Evolutionary conservation across 2,888 invertebrate genomes (phyloP).

Genomic region (Nymphalis urticae): DNA sequence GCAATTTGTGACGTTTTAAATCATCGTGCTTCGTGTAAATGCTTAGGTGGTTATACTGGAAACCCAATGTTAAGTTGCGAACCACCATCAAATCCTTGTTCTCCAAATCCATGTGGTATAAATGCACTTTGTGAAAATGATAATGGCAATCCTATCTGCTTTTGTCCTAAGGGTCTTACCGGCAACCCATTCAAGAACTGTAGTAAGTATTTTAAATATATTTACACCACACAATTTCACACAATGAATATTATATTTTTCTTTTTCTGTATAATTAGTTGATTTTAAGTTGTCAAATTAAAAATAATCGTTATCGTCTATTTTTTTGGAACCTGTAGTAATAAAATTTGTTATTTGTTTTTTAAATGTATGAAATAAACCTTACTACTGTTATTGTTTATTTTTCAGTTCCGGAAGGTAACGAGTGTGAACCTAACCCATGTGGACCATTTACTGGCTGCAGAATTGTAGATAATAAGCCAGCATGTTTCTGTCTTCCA

Average conservation of each 20-base stretch:
- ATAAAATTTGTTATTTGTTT: neutral
- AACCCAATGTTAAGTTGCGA: constrained; percentile 87
- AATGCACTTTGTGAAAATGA: constrained; percentile 92
- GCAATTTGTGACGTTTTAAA: constrained; percentile 91
- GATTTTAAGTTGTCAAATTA: no score
- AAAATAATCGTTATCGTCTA: neutral
- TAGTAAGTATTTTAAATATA: constrained; percentile 84
- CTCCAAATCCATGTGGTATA: constrained; percentile 92
- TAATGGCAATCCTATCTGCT: constrained; percentile 92
- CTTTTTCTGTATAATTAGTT: neutral
- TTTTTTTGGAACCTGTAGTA: neutral
- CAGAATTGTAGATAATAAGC: constrained; percentile 86
- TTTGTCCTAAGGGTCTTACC: constrained; percentile 93
- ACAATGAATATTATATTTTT: neutral
- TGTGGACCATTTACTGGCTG: constrained; percentile 93
- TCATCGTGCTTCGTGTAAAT: constrained; percentile 90
- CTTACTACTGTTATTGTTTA: constrained; percentile 1
- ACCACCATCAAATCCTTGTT: constrained; percentile 88
- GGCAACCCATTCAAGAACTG: constrained; percentile 95
- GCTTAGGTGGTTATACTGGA: constrained; percentile 90
- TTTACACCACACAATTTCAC: neutral
- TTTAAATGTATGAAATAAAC: neutral
- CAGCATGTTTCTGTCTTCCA: constrained; percentile 93
- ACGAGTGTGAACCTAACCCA: constrained; percentile 90
- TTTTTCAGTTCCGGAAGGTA: constrained; percentile 90